These are phyloP conservation scores for Onychostoma macrolepis DNA, from an alignment of 2,113 vertebrate genomes.

Conservation along the genomic window DNA sequence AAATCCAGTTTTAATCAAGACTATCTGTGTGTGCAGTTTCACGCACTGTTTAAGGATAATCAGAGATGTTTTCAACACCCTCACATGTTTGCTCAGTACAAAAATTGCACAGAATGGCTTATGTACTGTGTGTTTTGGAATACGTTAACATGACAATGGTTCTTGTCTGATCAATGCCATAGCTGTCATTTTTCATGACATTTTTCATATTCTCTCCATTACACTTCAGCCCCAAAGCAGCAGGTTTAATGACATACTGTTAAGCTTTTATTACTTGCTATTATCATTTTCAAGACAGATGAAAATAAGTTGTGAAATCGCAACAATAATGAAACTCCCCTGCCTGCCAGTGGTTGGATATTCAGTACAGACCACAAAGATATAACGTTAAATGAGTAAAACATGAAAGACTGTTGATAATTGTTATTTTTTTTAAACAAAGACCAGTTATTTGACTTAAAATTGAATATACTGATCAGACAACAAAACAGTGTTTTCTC, in stretches of 20 bases:
- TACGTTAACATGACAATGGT: neutral
- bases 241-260: neutral
- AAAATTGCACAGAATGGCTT: neutral
- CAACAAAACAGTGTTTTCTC: neutral
- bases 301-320: neutral
- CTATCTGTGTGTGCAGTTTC: neutral
- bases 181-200: neutral
- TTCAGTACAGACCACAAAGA: neutral
- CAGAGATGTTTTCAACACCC: neutral
- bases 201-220: neutral
- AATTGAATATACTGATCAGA: neutral
- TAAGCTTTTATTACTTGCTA: neutral
- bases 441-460: neutral
- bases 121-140: neutral
- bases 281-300: neutral
- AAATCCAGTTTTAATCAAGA: neutral
- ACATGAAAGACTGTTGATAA: neutral
- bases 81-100: neutral
- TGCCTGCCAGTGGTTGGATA: neutral
- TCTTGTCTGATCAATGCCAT: neutral
- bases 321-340: neutral
- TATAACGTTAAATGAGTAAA: neutral
- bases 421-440: slow-evolving; percentile 16
- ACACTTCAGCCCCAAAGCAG: neutral
- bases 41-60: neutral